Evolutionary conservation across 2,113 vertebrate species (phyloP), one percentile per base, ranked within the genome.

Genomic region (Pantherophis guttatus): DNA sequence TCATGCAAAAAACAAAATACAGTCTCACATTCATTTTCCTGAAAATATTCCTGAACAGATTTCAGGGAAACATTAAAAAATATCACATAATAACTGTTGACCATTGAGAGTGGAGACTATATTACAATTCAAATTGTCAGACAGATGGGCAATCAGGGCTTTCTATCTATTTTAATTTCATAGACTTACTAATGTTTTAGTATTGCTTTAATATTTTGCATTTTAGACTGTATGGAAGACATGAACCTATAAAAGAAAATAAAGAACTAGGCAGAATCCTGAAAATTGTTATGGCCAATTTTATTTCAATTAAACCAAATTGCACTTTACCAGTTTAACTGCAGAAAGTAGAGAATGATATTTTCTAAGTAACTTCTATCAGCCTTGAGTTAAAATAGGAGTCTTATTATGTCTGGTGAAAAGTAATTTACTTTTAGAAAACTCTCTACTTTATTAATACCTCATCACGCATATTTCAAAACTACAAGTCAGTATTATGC

Each of bases 401-500:
- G 48, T 50, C 48, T 50, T 50, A 50, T 50, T 50, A 50, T 50
- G 48, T 6, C 48, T 5, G 48, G 48, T 50, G 96, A 97, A 96
- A 96, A 97, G 89, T 95, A 97, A 97, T 97, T 97, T 97, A 96
- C 94, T 88, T 81, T 95, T 3, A 92, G 96, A 95, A 97, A 97
- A 94, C 91, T 8, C 39, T 95, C 55, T 91, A 95, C 89, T 97
- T 98, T 97, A 97, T 97, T 97, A 97, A 97, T 97, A 96, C 94
- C 97, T 94, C 90, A 97, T 97, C 96, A 96, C 96, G 94, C 93
- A 95, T 96, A 97, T 96, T 96, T 97, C 95, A 97, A 97, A 97
- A 96, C 96, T 97, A 96, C 97, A 97, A 97, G 95, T 96, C 94
- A 94, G 92, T 93, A 90, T 95, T 95, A 53, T 94, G 89, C 95